Evolutionary conservation across 2,113 vertebrate species (phyloP), one percentile per base, ranked within the genome.

Genomic region (Quiscalus mexicanus): DNA sequence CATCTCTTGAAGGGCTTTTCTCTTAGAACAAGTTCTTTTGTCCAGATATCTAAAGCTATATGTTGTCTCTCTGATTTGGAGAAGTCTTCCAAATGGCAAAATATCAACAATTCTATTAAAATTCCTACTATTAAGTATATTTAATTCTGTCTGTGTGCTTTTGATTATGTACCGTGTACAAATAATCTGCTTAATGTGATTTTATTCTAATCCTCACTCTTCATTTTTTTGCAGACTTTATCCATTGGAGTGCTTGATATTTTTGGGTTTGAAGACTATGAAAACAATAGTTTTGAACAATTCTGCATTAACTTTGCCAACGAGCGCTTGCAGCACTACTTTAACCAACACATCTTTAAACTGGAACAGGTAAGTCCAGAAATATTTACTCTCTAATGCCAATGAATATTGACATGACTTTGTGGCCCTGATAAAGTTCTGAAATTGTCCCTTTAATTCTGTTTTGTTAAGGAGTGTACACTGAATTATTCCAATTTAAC

Each of bases 251-350:
- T 99, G 39, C 98, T 99, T 37, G 99, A 99, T 97, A 99, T 99
- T 90, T 99, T 99, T 93, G 99, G 99, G 24, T 99, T 99, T 94
- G 99, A 99, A 97, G 99, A 99, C 98, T 99, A 99, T 20, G 99
- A 99, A 98, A 99, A 98, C 97, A 99, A 99, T 95, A 99, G 99
- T 96, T 99, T 99, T 37, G 99, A 99, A 53, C 99, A 99, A 90
- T 99, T 99, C 97, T 99, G 99, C 98, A 99, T 99, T 95, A 99
- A 99, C 98, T 99, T 99, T 37, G 99, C 99, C 96, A 99, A 99
- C 10, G 99, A 99, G 83, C 99, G 99, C 84, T 98, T 99, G 69
- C 99, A 99, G 96, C 99, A 99, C 97, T 99, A 99, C 97, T 99
- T 99, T 96, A 99, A 99, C 97, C 99, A 99, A 79, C 99, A 99